Percentiles rank a stretch among this genome's conserved stretches.
These are phyloP conservation scores for Phrynocephalus versicolor DNA, from an alignment of 2,113 vertebrate genomes.

Conservation along the genomic window DNA sequence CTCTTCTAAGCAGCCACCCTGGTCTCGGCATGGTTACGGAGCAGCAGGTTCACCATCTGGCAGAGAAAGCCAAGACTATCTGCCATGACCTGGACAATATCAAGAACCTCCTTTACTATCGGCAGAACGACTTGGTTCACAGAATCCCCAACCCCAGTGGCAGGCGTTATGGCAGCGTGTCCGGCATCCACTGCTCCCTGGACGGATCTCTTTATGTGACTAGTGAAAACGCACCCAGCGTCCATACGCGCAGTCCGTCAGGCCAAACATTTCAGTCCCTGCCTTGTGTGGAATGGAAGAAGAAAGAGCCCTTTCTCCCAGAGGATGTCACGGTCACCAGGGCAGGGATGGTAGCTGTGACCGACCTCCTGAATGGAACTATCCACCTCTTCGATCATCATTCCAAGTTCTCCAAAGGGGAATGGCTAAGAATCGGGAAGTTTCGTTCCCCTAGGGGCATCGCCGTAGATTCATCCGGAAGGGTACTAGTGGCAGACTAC, in stretches of 20 bases:
- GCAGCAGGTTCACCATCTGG: slow-evolving; percentile 66
- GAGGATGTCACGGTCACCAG: slow-evolving; percentile 71
- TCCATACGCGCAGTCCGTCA: slow-evolving; percentile 59
- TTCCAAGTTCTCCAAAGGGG: slow-evolving; percentile 43
- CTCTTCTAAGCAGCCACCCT: slow-evolving; percentile 36
- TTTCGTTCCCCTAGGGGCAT: slow-evolving; percentile 62
- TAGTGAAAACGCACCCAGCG: slow-evolving; percentile 52
- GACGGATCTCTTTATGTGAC: slow-evolving; percentile 68
- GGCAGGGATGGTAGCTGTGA: slow-evolving; percentile 61
- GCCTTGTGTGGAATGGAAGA: slow-evolving; percentile 12
- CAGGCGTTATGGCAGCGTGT: slow-evolving; percentile 34
- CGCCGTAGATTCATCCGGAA: slow-evolving; percentile 60
- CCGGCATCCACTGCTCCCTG: slow-evolving; percentile 65
- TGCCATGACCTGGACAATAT: slow-evolving; percentile 62
- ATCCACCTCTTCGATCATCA: slow-evolving; percentile 61
- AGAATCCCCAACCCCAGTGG: slow-evolving; percentile 42
- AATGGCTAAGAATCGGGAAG: slow-evolving; percentile 65
- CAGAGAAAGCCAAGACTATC: slow-evolving; percentile 54
- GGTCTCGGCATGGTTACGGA: slow-evolving; percentile 67
- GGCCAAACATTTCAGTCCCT: slow-evolving; percentile 50
- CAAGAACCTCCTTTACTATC: slow-evolving; percentile 51
- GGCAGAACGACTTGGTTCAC: slow-evolving; percentile 52
- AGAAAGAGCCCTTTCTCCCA: slow-evolving; percentile 52
- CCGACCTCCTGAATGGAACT: slow-evolving; percentile 59
- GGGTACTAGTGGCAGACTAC: slow-evolving; percentile 70